These are phyloP conservation scores for Erpobdella octoculata DNA, from an alignment of 2,888 invertebrate genomes.

Conservation along the genomic window DNA sequence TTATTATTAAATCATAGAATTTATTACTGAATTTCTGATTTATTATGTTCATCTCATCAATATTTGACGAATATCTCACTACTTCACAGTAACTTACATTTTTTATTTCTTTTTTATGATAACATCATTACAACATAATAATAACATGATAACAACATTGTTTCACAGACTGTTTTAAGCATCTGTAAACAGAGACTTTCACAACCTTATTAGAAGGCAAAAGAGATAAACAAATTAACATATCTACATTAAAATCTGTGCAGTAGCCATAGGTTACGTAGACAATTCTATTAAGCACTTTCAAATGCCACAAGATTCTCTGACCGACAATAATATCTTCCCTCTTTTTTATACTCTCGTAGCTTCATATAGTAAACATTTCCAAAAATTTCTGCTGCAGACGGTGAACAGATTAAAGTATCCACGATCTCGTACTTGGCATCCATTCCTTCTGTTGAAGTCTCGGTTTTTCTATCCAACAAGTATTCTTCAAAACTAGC, in stretches of 20 bases:
- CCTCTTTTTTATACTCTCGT: slow-evolving; percentile 66
- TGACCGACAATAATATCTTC: slow-evolving; percentile 68
- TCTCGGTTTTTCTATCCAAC: slow-evolving; percentile 65
- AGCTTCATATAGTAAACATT: slow-evolving; percentile 60
- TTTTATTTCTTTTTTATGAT: too few species aligned
- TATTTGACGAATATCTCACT: too few species aligned
- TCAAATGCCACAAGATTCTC: slow-evolving; percentile 70
- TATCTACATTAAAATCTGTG: background rate
- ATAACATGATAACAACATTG: too few species aligned
- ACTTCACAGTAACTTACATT: too few species aligned
- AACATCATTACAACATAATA: too few species aligned
- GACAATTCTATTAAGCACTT: slow-evolving; percentile 51
- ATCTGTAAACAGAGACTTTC: too few species aligned
- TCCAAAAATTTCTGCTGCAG: slow-evolving; percentile 56
- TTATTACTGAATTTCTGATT: too few species aligned
- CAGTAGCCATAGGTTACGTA: too few species aligned
- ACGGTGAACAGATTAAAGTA: slow-evolving; percentile 21
- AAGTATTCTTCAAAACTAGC: slow-evolving; percentile 73
- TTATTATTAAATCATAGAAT: too few species aligned
- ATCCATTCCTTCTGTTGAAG: slow-evolving; percentile 66
- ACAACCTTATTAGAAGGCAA: background rate
- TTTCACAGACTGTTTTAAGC: too few species aligned
- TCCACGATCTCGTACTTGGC: slow-evolving; percentile 66
- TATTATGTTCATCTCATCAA: too few species aligned
- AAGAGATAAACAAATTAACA: background rate